Base-by-base conservation (phyloP, 2,888 invertebrate species). In the Polyommatus iphigenia region DNA sequence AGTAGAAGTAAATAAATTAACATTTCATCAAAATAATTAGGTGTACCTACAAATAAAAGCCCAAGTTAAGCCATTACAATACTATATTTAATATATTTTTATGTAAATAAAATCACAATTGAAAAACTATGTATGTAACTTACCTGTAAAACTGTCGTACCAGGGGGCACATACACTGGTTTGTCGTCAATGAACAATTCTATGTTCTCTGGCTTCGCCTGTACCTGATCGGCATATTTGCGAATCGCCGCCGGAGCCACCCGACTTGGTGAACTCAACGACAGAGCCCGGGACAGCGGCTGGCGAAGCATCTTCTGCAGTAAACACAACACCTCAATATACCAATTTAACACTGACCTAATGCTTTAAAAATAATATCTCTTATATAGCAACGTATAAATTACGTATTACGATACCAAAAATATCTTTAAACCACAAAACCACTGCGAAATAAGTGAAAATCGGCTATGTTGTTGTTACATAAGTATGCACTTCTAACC, bases 181-280 rank as follows among this genome's bases (percentile, higher is more conserved):
- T 98, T 97, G 90, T 99, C 99, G 95, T 99, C 99, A 85, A 99
- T 97, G 92, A 99, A 99, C 75, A 99, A 97, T 95, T 99, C 99
- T 71, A 99, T 95, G 87, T 97, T 96, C 81, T 98, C 96, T 62
- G 97, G 96, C 78, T 95, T 95, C 79, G 95, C 89, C 36, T 90
- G 93, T 80, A 91, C 93, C 80, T 88, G 89, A 79, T 91, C 91
- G 75, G 95, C 94, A 82, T 91, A 94, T 83, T 93, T 92, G 79
- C 94, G 91, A 46, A 87, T 85, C 79, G 92, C 93, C 80, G 94
- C 80, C 76, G 93, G 91, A 76, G 90, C 90, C 79, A 86, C 88
- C 78, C 93, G 91, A 78, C 86, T 84, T 78, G 92, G 89, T 78
- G 94, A 91, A 81, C 88, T 87, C 84, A 94, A 90, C 87, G 94